Conservation (phyloP, 2,888 invertebrate genomes). For the Dolomedes plantarius region DNA sequence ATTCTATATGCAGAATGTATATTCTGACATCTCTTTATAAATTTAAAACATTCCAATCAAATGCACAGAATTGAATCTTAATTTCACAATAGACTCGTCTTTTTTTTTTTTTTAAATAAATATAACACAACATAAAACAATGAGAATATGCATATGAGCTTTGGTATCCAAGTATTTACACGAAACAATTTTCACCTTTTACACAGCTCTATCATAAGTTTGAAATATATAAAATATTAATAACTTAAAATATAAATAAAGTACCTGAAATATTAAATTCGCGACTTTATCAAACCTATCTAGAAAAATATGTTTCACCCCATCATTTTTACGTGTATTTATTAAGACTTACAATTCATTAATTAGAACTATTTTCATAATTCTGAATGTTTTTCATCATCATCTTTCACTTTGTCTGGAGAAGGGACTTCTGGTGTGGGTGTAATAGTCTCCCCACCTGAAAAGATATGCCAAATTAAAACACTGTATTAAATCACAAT, state of each 20-base stretch:
- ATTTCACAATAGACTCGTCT: too few species aligned
- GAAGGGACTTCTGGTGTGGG: constrained; percentile 30
- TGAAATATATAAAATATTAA: neutral
- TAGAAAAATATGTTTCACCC: constrained; percentile 29
- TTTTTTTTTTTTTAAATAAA: too few species aligned
- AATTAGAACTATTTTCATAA: constrained; percentile 58
- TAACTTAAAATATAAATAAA: neutral
- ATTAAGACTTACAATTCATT: constrained; percentile 28
- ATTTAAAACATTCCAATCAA: too few species aligned
- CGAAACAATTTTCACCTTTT: too few species aligned
- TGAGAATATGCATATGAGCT: neutral
- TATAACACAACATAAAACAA: neutral
- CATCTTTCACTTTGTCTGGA: constrained; percentile 36
- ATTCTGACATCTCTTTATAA: too few species aligned
- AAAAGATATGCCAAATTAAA: too few species aligned
- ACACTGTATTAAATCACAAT: too few species aligned
- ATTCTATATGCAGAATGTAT: too few species aligned
- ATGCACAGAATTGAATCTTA: too few species aligned
- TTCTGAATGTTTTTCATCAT: constrained; percentile 64
- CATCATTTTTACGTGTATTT: constrained; percentile 54
- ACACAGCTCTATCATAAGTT: neutral
- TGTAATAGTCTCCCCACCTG: constrained; percentile 39
- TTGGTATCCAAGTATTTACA: constrained; percentile 7
- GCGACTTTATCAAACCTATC: neutral
- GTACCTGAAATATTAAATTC: neutral